Percentiles rank a stretch among this genome's conserved stretches.
Conservation (phyloP, 2,888 invertebrate genomes). For the Luperina nickerlii region DNA sequence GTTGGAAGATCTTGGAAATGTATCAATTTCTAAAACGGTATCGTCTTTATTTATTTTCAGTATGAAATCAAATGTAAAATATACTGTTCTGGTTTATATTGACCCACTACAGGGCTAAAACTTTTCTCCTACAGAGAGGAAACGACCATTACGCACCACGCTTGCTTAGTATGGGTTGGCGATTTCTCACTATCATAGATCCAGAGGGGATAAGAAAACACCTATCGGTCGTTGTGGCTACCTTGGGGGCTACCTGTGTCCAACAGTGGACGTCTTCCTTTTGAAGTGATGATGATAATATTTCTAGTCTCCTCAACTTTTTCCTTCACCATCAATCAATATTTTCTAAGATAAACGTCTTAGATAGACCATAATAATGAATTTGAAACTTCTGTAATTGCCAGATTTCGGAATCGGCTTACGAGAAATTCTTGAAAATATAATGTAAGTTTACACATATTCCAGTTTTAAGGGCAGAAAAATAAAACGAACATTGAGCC, state of each 20-base stretch:
- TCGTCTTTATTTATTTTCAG: slow-evolving; percentile 17
- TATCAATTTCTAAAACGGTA: slow-evolving; percentile 37
- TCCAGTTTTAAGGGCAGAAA: slow-evolving; percentile 14
- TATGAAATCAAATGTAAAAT: slow-evolving; percentile 7
- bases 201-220: background rate
- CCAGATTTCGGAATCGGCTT: background rate
- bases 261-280: too few relatives aligned
- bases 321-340: background rate
- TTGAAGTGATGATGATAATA: background rate
- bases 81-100: background rate
- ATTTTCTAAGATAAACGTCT: background rate
- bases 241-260: background rate
- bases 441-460: background rate
- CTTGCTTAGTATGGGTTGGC: background rate
- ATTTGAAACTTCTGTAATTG: background rate
- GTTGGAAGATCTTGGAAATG: slow-evolving; percentile 28
- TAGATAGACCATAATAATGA: background rate
- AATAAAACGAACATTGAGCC: slow-evolving; percentile 29
- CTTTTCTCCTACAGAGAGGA: background rate
- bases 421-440: background rate
- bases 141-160: background rate
- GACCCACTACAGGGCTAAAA: background rate
- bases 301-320: background rate
- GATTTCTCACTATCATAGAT: background rate
- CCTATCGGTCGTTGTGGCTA: background rate